phyloP scores from a whole-genome alignment of 2,113 vertebrate genomes.

The Peromyscus californicus region DNA sequence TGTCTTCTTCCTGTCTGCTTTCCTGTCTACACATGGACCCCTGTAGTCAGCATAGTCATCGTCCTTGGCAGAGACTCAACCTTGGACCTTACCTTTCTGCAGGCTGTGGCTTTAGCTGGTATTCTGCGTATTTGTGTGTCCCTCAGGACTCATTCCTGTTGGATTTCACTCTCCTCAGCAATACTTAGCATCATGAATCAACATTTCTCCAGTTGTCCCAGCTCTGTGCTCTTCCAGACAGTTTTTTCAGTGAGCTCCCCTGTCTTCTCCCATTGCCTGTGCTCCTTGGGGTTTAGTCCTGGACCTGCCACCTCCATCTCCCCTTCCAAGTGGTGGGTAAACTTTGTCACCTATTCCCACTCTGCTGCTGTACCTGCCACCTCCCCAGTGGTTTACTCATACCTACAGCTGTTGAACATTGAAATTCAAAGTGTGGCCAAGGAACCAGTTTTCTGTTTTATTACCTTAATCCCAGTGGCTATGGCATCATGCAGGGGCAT shows the following conservation, averaged over 20 bases:
- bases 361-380: background rate
- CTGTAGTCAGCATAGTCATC: background rate
- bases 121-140: background rate
- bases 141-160: background rate
- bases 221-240: background rate
- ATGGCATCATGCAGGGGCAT: too few relatives aligned
- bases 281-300: background rate
- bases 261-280: background rate
- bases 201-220: background rate
- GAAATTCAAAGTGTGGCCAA: background rate
- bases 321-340: background rate
- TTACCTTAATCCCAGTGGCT: background rate
- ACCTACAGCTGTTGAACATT: background rate
- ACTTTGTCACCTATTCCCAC: background rate
- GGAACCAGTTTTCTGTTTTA: background rate
- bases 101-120: background rate
- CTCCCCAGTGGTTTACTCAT: background rate
- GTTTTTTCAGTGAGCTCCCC: background rate
- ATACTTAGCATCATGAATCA: background rate
- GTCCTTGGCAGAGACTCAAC: background rate
- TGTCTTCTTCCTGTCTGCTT: background rate
- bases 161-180: background rate
- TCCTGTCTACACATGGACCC: background rate
- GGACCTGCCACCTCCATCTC: background rate
- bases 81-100: background rate